Evolutionary conservation across 2,888 invertebrate genomes (phyloP), one percentile per base, ranked within the genome.

Genomic region (Lasioglossum pauxillum): DNA sequence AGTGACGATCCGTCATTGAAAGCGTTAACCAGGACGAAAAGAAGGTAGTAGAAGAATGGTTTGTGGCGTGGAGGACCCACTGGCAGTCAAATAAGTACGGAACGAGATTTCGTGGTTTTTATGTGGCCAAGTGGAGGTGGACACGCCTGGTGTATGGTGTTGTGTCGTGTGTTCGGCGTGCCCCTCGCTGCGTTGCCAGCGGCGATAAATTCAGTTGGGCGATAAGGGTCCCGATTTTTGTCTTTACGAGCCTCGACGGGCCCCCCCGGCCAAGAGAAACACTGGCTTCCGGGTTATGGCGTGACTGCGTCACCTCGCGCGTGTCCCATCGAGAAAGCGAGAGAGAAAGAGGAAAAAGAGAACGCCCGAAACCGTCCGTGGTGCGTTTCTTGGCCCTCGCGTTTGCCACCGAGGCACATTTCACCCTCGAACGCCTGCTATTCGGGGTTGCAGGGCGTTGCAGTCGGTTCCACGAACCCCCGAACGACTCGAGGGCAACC

Each of bases 181-280:
- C 38, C 49, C 67, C 35, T 67, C 35, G 67, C 35, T 67, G 31
- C 67, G 67, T 67, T 67, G 31, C 67, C 67, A 31, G 60, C 67
- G 67, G 89, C 91, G 89, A 94, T 93, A 93, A 93, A 93, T 94
- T 94, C 88, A 80, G 86, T 88, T 89, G 19, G 80, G 90, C 89
- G 93, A 94, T 93, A 93, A 93, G 92, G 88, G 89, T 83, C 84
- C 85, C 90, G 93, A 93, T 94, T 94, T 94, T 93, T 93, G 93
- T 93, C 92, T 94, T 93, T 93, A 93, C 91, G 90, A 91, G 88
- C 87, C 93, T 89, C 91, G 88, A 53, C 85, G 92, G 91, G 85
- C 89, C 80, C 82, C 83, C 84, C 88, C 82, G 89, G 89, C 87
- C 38, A 75, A 85, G 57, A 75, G 86, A 87, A 85, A 84, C 89